These are phyloP conservation scores for Antigone vipio DNA, from an alignment of 2,113 vertebrate species.

Conservation along the genomic window DNA sequence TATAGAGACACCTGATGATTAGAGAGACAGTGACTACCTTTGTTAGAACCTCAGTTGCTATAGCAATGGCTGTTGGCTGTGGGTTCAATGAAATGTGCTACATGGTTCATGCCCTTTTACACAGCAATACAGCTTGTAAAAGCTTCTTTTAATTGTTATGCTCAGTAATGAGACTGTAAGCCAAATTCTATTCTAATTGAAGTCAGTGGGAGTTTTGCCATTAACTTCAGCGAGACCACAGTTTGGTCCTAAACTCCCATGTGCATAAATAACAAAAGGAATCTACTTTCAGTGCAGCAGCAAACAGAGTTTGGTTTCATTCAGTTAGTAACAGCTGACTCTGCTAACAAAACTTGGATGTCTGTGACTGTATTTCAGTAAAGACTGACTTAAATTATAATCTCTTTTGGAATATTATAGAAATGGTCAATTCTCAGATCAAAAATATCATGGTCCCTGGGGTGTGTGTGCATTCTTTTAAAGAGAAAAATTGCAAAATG, in stretches of 20 bases:
- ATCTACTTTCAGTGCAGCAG: neutral
- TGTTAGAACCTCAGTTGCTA: constrained; percentile 72
- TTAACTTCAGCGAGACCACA: constrained; percentile 7
- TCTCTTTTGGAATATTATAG: neutral
- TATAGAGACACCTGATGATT: constrained; percentile 78
- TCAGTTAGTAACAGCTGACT: neutral
- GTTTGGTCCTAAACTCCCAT: neutral
- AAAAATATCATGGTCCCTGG: neutral
- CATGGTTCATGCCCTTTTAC: constrained; percentile 45
- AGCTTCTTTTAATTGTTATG: constrained; percentile 40
- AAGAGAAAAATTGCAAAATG: neutral
- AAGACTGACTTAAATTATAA: neutral
- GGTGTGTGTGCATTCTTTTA: neutral
- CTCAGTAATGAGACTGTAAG: constrained; percentile 26
- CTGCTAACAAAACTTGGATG: neutral
- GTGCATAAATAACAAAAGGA: neutral
- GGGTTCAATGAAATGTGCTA: constrained; percentile 68
- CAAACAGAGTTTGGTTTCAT: neutral
- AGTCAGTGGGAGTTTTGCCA: constrained; percentile 46
- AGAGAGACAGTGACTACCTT: constrained; percentile 70
- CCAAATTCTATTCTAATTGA: constrained; percentile 43
- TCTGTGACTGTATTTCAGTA: neutral
- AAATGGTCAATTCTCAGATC: neutral
- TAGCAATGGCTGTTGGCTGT: constrained; percentile 72
- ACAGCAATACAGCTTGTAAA: constrained; percentile 33